These are phyloP conservation scores for Leucosticte australis DNA, from an alignment of 2,113 vertebrate genomes.

Conservation along the genomic window DNA sequence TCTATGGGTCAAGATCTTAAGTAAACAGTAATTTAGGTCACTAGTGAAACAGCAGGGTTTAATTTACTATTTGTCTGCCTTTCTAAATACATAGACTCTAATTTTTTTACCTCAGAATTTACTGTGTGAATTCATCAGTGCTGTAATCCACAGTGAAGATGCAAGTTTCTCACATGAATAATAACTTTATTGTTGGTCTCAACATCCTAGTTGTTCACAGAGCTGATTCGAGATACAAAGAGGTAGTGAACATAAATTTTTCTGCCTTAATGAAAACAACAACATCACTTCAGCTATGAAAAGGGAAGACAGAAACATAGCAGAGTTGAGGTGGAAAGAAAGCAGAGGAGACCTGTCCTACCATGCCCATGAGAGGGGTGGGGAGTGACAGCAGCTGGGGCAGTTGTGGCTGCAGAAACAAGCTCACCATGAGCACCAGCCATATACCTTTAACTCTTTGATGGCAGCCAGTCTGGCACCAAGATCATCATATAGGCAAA, in stretches of 20 bases:
- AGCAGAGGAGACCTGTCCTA: not conserved
- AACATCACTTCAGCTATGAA: not conserved
- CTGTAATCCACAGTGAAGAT: not conserved
- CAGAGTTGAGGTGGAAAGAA: not conserved
- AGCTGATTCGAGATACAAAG: not conserved
- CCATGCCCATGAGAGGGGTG: fast-evolving
- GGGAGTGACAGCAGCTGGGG: not conserved
- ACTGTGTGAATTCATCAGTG: not conserved
- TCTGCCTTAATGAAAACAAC: not conserved
- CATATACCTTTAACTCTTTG: not conserved
- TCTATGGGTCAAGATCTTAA: not conserved
- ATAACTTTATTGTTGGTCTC: not conserved
- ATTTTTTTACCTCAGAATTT: not conserved
- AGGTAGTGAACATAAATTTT: not conserved
- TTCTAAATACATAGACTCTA: not conserved
- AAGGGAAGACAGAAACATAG: not conserved
- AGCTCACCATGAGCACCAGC: not conserved
- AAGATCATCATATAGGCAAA: not conserved
- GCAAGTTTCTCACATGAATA: not conserved
- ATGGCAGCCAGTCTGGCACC: not conserved
- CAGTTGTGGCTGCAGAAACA: not conserved
- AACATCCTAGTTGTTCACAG: not conserved
- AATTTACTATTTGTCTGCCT: not conserved
- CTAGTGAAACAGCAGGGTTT: not conserved
- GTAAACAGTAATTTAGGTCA: not conserved